Evolutionary conservation across 2,888 invertebrate species (phyloP).

Genomic region (Catocala sponsa): DNA sequence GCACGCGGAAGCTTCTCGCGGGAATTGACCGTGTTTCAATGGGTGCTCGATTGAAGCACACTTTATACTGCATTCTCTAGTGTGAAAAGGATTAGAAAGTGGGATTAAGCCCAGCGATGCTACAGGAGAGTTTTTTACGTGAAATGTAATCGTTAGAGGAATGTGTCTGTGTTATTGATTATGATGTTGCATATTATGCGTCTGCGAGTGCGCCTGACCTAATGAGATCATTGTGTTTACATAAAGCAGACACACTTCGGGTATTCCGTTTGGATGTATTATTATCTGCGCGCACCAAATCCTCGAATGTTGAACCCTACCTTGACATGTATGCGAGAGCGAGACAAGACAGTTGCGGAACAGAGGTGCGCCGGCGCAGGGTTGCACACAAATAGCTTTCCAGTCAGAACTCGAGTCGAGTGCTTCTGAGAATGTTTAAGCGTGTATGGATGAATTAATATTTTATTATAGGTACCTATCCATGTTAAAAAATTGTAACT

Average conservation of each 20-base stretch:
- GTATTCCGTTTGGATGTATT: slow-evolving; percentile 75
- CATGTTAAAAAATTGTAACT: neutral
- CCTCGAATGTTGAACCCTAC: slow-evolving; percentile 87
- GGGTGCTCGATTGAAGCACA: slow-evolving; percentile 71
- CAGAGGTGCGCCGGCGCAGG: slow-evolving; percentile 78
- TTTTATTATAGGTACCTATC: slow-evolving; percentile 34
- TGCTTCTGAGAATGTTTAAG: slow-evolving; percentile 76
- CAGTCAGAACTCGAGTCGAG: slow-evolving; percentile 73
- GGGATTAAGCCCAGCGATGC: slow-evolving; percentile 57
- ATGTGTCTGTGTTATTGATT: slow-evolving; percentile 28
- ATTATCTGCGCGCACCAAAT: slow-evolving; percentile 78
- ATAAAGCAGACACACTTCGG: slow-evolving; percentile 73
- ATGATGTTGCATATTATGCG: slow-evolving; percentile 52
- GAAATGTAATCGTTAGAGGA: slow-evolving; percentile 36
- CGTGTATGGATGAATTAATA: slow-evolving; percentile 51
- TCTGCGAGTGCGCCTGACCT: slow-evolving; percentile 66
- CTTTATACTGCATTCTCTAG: slow-evolving; percentile 58
- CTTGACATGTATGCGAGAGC: slow-evolving; percentile 86
- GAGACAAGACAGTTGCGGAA: slow-evolving; percentile 76
- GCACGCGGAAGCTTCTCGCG: slow-evolving; percentile 79
- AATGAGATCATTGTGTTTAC: slow-evolving; percentile 76
- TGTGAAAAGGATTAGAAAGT: slow-evolving; percentile 76
- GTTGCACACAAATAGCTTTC: slow-evolving; percentile 85
- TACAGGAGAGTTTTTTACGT: slow-evolving; percentile 58
- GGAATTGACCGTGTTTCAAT: slow-evolving; percentile 83